Conservation (phyloP, 2,888 invertebrate genomes). For the Polia nebulosa region DNA sequence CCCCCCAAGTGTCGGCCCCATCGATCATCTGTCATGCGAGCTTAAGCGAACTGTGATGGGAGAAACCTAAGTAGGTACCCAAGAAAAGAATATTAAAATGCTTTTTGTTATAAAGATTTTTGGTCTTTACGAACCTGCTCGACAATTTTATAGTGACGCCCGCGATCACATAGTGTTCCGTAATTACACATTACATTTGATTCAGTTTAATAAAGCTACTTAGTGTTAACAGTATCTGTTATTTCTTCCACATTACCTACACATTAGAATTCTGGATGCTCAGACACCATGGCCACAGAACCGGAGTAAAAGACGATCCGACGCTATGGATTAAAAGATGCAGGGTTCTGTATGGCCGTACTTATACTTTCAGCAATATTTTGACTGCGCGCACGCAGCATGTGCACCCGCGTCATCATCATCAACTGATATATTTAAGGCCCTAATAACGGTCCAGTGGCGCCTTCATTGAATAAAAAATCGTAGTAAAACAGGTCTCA, state of each 20-base stretch:
- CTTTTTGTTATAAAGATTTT: background rate
- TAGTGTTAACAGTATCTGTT: background rate
- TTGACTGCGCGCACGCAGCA: background rate
- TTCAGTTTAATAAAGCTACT: background rate
- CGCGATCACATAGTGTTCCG: background rate
- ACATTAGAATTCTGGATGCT: background rate
- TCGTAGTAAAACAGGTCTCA: no score
- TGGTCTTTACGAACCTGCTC: no score
- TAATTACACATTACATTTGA: background rate
- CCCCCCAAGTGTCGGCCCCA: no score
- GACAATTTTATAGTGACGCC: background rate
- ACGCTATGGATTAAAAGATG: background rate
- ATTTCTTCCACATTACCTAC: background rate
- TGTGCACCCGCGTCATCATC: conserved; percentile 24
- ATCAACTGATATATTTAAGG: no score
- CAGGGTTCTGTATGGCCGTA: background rate
- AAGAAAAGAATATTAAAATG: no score
- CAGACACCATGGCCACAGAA: background rate
- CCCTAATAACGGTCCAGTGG: no score
- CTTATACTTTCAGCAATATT: conserved; percentile 1
- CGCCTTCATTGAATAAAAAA: no score
- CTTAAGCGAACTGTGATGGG: no score
- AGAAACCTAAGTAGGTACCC: no score
- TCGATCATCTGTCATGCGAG: no score
- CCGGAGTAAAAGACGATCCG: background rate